Evolutionary conservation across 2,888 invertebrate species (phyloP).

Genomic region (Rhamnusium bicolor): DNA sequence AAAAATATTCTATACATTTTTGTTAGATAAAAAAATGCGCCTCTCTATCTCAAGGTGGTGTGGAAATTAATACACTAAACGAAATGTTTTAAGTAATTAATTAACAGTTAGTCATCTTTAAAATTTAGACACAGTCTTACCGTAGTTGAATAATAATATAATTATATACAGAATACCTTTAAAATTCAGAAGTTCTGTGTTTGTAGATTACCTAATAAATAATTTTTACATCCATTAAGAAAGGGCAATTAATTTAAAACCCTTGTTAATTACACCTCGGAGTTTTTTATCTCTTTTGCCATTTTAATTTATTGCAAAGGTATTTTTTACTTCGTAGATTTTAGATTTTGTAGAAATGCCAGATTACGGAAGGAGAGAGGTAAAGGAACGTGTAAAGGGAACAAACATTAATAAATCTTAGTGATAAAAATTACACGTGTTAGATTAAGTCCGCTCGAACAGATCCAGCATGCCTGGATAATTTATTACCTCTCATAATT

Average conservation of each 20-base stretch:
- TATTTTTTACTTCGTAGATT: conserved; percentile 7
- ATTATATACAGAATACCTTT: neutral
- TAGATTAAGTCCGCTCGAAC: conserved; percentile 58
- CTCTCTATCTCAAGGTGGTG: too few species aligned
- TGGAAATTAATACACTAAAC: too few species aligned
- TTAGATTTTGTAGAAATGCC: neutral
- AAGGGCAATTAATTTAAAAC: conserved; percentile 1
- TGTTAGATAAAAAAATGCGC: too few species aligned
- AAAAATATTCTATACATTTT: too few species aligned
- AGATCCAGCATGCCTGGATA: conserved; percentile 56
- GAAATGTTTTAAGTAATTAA: too few species aligned
- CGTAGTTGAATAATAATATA: neutral
- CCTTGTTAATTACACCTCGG: neutral
- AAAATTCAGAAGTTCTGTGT: neutral
- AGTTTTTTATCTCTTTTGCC: neutral
- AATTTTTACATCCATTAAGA: neutral
- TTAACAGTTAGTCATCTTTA: too few species aligned
- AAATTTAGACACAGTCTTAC: too few species aligned
- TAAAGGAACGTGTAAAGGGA: conserved; percentile 5
- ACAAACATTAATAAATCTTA: conserved; percentile 48
- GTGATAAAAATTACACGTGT: conserved; percentile 61
- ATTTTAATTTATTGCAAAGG: neutral
- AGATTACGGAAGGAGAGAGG: neutral
- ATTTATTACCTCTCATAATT: conserved; percentile 64
- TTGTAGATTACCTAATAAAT: neutral